phyloP scores from a whole-genome alignment of 2,888 invertebrate genomes.

The Aporophyla nigra region DNA sequence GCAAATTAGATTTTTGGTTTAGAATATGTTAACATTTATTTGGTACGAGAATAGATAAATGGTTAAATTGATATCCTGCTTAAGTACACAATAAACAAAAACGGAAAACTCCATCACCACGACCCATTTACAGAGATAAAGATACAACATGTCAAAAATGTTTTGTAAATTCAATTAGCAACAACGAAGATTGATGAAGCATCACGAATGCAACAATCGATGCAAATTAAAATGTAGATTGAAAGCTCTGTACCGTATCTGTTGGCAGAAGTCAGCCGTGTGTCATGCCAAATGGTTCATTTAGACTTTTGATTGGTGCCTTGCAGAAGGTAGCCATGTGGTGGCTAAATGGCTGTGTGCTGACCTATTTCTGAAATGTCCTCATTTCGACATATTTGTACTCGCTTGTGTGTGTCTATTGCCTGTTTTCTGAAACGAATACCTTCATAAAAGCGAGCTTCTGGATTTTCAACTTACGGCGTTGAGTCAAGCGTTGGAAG shows the following conservation, averaged over 20 bases:
- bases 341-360: conserved; percentile 15
- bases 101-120: neutral
- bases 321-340: conserved; percentile 37
- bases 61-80: neutral
- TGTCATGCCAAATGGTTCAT: conserved; percentile 62
- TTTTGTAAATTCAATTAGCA: conserved; percentile 35
- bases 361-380: conserved; percentile 48
- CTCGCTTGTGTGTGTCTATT: neutral
- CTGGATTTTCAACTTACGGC: neutral
- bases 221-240: conserved; percentile 54
- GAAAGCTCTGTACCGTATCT: conserved; percentile 55
- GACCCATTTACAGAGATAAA: neutral
- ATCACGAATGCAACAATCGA: conserved; percentile 35
- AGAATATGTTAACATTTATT: neutral
- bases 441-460: neutral
- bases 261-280: conserved; percentile 46
- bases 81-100: neutral
- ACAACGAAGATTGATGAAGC: conserved; percentile 45
- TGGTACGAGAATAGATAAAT: neutral
- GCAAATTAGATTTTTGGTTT: neutral
- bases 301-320: conserved; percentile 47
- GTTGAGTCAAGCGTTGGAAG: neutral
- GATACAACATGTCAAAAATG: conserved; percentile 15
- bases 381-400: conserved; percentile 34
- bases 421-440: neutral